phyloP scores from a whole-genome alignment of 1,140 invertebrate species.

The Pseudomyrmex concolor region DNA sequence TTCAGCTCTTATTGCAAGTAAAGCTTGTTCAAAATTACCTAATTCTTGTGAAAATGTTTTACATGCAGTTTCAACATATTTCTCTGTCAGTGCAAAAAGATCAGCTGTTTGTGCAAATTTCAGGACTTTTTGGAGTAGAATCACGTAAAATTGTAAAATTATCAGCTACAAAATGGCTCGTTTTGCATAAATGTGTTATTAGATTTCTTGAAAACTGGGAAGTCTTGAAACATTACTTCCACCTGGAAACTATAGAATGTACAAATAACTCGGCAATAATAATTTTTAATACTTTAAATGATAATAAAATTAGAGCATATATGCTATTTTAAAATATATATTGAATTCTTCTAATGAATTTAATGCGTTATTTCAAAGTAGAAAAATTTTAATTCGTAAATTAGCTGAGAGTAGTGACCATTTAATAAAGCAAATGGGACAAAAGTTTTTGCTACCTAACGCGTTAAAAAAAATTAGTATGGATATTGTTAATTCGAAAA shows the following conservation, averaged over 20 bases:
- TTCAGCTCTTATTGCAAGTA: slow-evolving; percentile 62
- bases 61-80: neutral
- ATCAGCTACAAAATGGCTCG: neutral
- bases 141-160: slow-evolving; percentile 1
- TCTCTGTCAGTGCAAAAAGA: neutral
- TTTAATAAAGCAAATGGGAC: slow-evolving; percentile 34
- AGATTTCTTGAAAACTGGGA: slow-evolving; percentile 8
- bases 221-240: neutral
- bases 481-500: neutral
- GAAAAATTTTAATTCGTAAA: slow-evolving; percentile 40
- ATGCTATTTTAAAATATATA: neutral
- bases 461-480: slow-evolving; percentile 11
- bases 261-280: neutral
- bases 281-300: slow-evolving; percentile 5
- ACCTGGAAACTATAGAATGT: neutral
- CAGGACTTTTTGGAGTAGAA: neutral
- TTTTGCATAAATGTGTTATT: neutral
- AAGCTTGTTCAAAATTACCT: slow-evolving; percentile 67
- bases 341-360: neutral
- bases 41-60: slow-evolving; percentile 20
- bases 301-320: neutral
- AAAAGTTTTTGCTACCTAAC: slow-evolving; percentile 4
- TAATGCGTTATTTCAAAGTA: slow-evolving; percentile 19
- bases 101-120: neutral
- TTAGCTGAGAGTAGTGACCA: slow-evolving; percentile 25